A percentile compares a stretch with the other conserved stretches of the same genome.
Conservation (phyloP, 2,888 invertebrate species). For the Ptychoptera albimana region DNA sequence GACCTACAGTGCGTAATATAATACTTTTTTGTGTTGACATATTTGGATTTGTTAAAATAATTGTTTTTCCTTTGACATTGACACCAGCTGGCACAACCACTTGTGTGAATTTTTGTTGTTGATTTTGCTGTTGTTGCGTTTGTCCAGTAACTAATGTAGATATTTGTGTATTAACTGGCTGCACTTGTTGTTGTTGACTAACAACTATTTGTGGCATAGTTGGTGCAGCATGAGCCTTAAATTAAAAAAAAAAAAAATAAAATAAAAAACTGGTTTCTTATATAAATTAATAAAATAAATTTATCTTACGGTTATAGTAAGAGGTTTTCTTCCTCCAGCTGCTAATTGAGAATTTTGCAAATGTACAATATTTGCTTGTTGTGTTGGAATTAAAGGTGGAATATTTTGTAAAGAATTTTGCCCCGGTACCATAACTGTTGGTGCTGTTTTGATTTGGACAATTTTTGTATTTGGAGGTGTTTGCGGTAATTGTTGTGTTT, state of each 20-base stretch:
- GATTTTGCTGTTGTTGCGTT: conserved; percentile 25
- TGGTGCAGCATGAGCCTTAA: neutral
- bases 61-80: conserved; percentile 28
- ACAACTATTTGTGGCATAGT: too few species aligned
- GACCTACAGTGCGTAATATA: conserved; percentile 28
- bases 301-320: too few species aligned
- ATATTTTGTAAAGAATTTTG: conserved; percentile 14
- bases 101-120: conserved; percentile 28
- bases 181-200: neutral
- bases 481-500: conserved; percentile 11
- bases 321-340: conserved; percentile 14
- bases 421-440: conserved; percentile 11
- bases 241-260: too few species aligned
- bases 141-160: conserved; percentile 18
- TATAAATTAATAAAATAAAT: neutral
- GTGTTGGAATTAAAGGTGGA: conserved; percentile 28
- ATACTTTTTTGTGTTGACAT: conserved; percentile 25
- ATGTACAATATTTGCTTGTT: conserved; percentile 21
- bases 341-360: conserved; percentile 29
- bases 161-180: neutral
- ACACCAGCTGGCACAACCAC: conserved; percentile 20
- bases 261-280: too few species aligned
- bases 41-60: conserved; percentile 19
- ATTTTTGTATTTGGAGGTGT: conserved; percentile 22
- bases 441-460: conserved; percentile 25